Evolutionary conservation across 1,140 invertebrate genomes (phyloP).

Genomic region (Achroia grisella): DNA sequence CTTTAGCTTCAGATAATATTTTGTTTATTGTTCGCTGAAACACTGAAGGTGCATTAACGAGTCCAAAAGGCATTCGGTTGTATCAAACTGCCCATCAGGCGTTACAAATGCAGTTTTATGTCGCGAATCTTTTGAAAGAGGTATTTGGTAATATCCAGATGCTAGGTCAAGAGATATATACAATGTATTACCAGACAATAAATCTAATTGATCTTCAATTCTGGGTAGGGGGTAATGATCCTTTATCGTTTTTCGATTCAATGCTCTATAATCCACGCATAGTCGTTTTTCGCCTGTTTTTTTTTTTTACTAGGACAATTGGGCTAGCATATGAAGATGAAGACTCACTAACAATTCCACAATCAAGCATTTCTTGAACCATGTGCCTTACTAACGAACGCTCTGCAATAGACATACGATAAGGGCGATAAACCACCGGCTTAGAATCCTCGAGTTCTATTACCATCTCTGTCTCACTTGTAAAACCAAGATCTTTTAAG

Average conservation of each 20-base stretch:
- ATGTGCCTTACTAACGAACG: neutral
- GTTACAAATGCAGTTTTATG: constrained; percentile 1
- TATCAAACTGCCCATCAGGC: neutral
- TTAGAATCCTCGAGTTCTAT: constrained; percentile 1
- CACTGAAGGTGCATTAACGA: neutral
- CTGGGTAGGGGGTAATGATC: neutral
- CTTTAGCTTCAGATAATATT: too few species aligned
- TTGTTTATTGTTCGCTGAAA: neutral
- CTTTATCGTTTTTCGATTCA: neutral
- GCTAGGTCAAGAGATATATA: neutral
- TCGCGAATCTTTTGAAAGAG: neutral
- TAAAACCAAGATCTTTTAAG: constrained; percentile 1
- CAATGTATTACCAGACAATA: neutral
- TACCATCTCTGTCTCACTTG: neutral
- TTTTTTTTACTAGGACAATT: neutral
- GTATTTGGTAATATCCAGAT: neutral
- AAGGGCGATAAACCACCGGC: constrained; percentile 5
- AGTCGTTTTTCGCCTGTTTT: neutral
- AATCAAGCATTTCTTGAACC: neutral
- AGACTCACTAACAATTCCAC: neutral
- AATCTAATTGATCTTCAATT: neutral
- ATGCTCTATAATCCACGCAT: neutral
- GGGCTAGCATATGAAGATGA: neutral
- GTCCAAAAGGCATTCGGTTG: neutral
- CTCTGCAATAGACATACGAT: neutral